Base-by-base conservation (phyloP, 2,888 invertebrate species). In the Caenorhabditis auriculariae region DNA sequence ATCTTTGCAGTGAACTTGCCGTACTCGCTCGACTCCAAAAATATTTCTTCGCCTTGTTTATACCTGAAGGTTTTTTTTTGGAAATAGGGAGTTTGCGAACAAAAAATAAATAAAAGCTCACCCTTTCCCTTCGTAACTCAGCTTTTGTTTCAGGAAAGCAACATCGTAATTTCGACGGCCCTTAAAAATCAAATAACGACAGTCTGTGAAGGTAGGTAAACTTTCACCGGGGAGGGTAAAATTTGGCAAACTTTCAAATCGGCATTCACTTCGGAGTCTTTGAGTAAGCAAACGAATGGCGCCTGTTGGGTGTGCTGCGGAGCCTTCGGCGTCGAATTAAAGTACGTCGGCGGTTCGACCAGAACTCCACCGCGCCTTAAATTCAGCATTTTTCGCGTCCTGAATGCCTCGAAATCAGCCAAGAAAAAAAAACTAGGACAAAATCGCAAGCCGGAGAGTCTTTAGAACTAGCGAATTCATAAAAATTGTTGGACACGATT, bases 1-100 rank as follows among this genome's bases (percentile, higher is more conserved):
- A 58, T 58, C 15, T 50, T 38, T 12, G 53, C 58, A n/a, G 54
- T 48, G 28, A 58, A 51, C n/a, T 48, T 52, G 7, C 58, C 58
- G 37, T 54, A 58, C 23, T 46, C 43, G 12, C 21, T 54, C 19
- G 28, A 53, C 37, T 58, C 58, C 12, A 58, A 53, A 7, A 17
- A 12, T 0, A 52, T 47, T 28, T 58, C 58, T 28, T 58, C 58
- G 7, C 53, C 48, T 39, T 51, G 58, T 43, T 58, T 58, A 43
- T 46, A 58, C 12, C 47, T 48, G 38, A 38, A 48, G 38, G n/a
- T n/a, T n/a, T n/a, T n/a, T n/a, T n/a, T n/a, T n/a, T n/a, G n/a
- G n/a, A 15, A 4, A 15, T 24, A 3, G 4, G 4, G 43, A n/a
- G 43, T 21, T 6, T 3, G 23, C 4, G n/a, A 15, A 4, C n/a